These are phyloP conservation scores for Clarias fuscus DNA, from an alignment of 2,797 vertebrate species.

Conservation along the genomic window DNA sequence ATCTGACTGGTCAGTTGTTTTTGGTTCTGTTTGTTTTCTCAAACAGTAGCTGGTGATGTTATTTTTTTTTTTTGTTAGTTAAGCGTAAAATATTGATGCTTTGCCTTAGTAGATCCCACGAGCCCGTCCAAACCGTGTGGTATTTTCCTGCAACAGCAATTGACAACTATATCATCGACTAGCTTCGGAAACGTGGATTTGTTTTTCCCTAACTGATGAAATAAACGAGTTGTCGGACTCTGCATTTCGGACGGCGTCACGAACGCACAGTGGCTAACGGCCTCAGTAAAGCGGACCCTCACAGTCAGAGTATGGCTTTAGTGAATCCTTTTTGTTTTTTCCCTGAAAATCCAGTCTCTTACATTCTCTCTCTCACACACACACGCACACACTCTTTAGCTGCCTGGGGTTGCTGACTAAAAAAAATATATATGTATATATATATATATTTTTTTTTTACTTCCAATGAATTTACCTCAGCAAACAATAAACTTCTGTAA, in stretches of 20 bases:
- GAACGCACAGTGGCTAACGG: neutral
- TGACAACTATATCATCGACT: no score
- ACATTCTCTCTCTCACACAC: neutral
- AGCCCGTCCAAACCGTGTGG: neutral
- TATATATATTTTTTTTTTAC: neutral
- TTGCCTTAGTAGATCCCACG: neutral
- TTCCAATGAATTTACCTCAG: constrained; percentile 21
- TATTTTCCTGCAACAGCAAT: neutral
- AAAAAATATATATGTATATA: no score
- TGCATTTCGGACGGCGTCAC: neutral
- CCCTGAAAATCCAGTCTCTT: neutral
- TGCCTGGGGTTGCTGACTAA: constrained; percentile 35
- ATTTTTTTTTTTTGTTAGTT: neutral
- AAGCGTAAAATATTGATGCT: neutral
- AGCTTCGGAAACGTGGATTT: no score
- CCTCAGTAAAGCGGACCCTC: neutral
- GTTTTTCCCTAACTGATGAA: neutral
- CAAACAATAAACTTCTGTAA: neutral
- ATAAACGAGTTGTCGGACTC: neutral
- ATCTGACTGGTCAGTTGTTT: neutral
- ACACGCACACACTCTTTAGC: constrained; percentile 20
- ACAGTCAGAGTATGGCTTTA: constrained; percentile 45
- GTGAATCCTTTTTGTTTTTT: constrained; percentile 6
- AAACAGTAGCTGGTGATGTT: neutral
- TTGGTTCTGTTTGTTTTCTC: neutral